Evolutionary conservation across 2,888 invertebrate species (phyloP), one percentile per base, ranked within the genome.

Genomic region (Philopedon plagiatum): DNA sequence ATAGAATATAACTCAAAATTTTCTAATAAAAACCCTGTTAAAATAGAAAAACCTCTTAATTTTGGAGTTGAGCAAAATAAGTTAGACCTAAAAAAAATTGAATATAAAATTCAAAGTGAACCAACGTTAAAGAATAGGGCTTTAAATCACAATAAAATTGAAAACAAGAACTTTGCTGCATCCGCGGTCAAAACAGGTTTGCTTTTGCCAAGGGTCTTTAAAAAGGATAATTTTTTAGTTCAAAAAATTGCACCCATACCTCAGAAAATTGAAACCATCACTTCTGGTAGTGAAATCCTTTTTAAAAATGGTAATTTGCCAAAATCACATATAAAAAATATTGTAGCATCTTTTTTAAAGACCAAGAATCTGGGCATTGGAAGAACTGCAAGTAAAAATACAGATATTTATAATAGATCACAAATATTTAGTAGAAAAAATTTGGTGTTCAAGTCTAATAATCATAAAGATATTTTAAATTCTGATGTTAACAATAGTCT

Each of bases 341-440:
- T 39, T 21, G 19, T 57, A 15, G 37, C 57, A 5, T 57, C 57
- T 7, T 57, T 57, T 37, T 37, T 57, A 0, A 57, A 15, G 39
- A 57, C 37, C 19, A 57, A 21, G n/a, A 19, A 34, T 37, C 21
- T 57, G 1, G 19, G n/a, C 19, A 1, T 11, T 8, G 18, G 29
- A 19, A 5, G 19, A 9, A 19, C 44, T 15, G 26, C 51, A 51
- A 51, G 5, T 15, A 19, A 49, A 8, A 49, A 19, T 3, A 19
- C n/a, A 19, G 21, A n/a, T 19, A 15, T 0, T 56, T 2, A 56
- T 7, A 19, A 56, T 34, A 21, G 19, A 46, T 9, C 21, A 3
- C 15, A 5, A 1, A 15, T 13, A 37, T 15, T 18, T 41, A 15
- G 5, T 18, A 7, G 8, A 15, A 18, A 41, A 1, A 18, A 41